phyloP scores from a whole-genome alignment of 2,888 invertebrate genomes.

The Venusia cambrica region DNA sequence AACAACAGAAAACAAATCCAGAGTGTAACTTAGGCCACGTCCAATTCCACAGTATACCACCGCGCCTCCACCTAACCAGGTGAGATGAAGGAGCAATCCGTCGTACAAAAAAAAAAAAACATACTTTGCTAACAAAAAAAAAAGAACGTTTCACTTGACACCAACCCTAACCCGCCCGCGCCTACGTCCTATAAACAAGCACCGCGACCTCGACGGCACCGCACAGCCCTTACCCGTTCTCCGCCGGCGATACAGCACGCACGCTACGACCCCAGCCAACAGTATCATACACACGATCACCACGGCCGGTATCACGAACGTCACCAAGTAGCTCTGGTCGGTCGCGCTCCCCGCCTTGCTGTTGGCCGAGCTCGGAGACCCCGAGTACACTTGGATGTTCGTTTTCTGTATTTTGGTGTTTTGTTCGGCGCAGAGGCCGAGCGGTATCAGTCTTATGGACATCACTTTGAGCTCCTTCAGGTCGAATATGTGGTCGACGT shows the following conservation, averaged over 20 bases:
- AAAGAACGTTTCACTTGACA: background rate
- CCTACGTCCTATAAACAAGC: slow-evolving; percentile 9
- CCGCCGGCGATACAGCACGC: slow-evolving; percentile 91
- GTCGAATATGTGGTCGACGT: slow-evolving; percentile 85
- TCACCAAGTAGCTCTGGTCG: slow-evolving; percentile 82
- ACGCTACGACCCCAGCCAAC: slow-evolving; percentile 92
- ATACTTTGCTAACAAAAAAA: too few relatives aligned
- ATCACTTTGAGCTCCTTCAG: slow-evolving; percentile 85
- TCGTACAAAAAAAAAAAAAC: too few relatives aligned
- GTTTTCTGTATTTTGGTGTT: slow-evolving; percentile 60
- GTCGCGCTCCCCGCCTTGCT: slow-evolving; percentile 49
- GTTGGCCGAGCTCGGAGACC: slow-evolving; percentile 47
- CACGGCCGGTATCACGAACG: slow-evolving; percentile 93
- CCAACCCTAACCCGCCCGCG: slow-evolving; percentile 11
- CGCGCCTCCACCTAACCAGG: too few relatives aligned
- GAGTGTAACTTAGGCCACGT: too few relatives aligned
- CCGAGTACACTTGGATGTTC: slow-evolving; percentile 41
- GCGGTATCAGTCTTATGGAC: slow-evolving; percentile 82
- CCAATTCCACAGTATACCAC: too few relatives aligned
- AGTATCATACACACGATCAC: slow-evolving; percentile 94
- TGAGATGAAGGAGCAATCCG: too few relatives aligned
- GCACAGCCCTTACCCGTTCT: slow-evolving; percentile 86
- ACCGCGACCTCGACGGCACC: slow-evolving; percentile 2
- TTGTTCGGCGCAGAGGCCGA: slow-evolving; percentile 80
- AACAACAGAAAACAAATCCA: too few relatives aligned